Conservation (phyloP, 2,888 invertebrate genomes). For the Melinaea marsaeus region DNA sequence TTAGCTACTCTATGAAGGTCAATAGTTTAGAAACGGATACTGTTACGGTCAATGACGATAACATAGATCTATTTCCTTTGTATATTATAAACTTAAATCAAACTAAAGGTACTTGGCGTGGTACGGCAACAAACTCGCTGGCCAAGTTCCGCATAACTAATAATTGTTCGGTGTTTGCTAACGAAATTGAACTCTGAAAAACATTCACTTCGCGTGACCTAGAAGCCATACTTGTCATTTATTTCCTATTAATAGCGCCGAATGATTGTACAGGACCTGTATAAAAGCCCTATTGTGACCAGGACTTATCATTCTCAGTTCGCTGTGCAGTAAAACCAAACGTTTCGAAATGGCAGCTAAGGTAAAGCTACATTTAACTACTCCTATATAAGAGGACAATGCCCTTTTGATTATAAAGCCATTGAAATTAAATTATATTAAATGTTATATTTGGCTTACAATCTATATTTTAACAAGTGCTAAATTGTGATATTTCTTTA, state of each 20-base stretch:
- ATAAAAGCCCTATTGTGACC: slow-evolving; percentile 57
- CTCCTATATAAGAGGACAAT: slow-evolving; percentile 7
- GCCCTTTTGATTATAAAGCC: slow-evolving; percentile 5
- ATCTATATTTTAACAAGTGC: too few species aligned
- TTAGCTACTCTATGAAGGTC: slow-evolving; percentile 25
- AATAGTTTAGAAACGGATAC: slow-evolving; percentile 27
- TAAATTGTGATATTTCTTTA: slow-evolving; percentile 38
- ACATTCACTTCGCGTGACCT: slow-evolving; percentile 62
- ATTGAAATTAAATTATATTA: background rate
- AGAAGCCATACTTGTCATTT: slow-evolving; percentile 58
- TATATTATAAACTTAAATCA: slow-evolving; percentile 17
- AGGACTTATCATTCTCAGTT: slow-evolving; percentile 68
- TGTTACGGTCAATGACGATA: slow-evolving; percentile 24
- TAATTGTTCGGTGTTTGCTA: slow-evolving; percentile 40
- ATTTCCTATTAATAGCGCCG: slow-evolving; percentile 68
- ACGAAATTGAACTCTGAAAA: slow-evolving; percentile 66
- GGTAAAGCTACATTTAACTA: slow-evolving; percentile 44
- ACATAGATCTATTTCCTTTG: slow-evolving; percentile 29
- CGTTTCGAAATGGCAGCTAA: slow-evolving; percentile 73
- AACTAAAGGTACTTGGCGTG: slow-evolving; percentile 34
- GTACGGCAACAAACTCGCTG: slow-evolving; percentile 31
- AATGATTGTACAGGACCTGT: slow-evolving; percentile 56
- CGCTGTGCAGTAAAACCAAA: slow-evolving; percentile 63
- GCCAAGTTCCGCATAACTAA: slow-evolving; percentile 60
- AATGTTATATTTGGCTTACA: background rate